Percentiles rank a stretch among this genome's conserved stretches.
These are phyloP conservation scores for Zaprionus kolodkinae DNA, from an alignment of 1,140 invertebrate genomes.

Conservation along the genomic window DNA sequence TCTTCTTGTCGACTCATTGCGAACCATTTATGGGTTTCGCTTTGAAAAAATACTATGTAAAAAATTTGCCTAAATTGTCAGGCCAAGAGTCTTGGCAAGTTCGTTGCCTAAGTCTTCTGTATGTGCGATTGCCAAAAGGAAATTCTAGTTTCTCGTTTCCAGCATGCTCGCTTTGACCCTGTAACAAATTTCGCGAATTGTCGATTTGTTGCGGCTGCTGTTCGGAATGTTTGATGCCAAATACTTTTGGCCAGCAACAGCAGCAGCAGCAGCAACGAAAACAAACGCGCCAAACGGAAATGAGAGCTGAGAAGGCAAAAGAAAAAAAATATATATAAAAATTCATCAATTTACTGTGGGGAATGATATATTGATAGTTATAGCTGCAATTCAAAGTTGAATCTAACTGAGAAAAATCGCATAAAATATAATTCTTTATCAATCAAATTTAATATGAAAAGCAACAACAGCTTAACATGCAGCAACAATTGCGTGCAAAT, in stretches of 20 bases:
- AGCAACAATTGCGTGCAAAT: slow-evolving; percentile 46
- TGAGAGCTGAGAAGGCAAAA: slow-evolving; percentile 7
- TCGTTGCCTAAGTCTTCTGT: slow-evolving; percentile 79
- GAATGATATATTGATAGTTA: not conserved
- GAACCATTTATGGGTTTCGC: slow-evolving; percentile 53
- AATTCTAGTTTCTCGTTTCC: slow-evolving; percentile 58
- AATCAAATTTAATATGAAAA: slow-evolving; percentile 1
- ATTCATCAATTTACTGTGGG: not conserved
- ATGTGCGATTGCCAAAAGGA: slow-evolving; percentile 54
- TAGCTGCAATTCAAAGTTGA: not conserved
- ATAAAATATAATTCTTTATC: not conserved
- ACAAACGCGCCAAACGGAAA: slow-evolving; percentile 55
- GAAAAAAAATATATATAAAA: not conserved
- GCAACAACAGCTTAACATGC: slow-evolving; percentile 18
- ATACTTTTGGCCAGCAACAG: slow-evolving; percentile 1
- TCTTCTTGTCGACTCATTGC: slow-evolving; percentile 54
- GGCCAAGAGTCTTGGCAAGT: slow-evolving; percentile 50
- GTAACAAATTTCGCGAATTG: slow-evolving; percentile 70
- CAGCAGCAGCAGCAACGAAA: slow-evolving; percentile 14
- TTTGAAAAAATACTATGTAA: slow-evolving; percentile 52
- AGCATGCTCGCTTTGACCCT: slow-evolving; percentile 54
- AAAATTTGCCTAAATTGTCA: slow-evolving; percentile 75
- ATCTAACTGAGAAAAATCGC: not conserved
- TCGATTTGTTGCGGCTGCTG: slow-evolving; percentile 35
- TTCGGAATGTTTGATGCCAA: slow-evolving; percentile 32